Conservation (phyloP, 2,888 invertebrate genomes). For the Hanleya hanleyi region DNA sequence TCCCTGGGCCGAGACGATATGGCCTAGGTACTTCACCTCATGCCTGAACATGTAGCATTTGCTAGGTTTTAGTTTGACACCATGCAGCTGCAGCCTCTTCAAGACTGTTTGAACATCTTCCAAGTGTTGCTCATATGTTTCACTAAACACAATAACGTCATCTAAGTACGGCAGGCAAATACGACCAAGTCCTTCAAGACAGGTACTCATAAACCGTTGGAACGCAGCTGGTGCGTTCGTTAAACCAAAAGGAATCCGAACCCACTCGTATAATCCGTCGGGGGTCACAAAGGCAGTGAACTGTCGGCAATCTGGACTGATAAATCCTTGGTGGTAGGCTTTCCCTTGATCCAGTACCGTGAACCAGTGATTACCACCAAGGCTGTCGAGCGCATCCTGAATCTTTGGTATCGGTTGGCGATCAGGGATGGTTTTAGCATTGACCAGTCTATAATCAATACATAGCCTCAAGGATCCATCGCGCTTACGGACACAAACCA, state of each 20-base stretch:
- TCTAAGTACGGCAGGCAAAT: not conserved
- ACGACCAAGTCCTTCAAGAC: not conserved
- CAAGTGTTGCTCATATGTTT: not conserved
- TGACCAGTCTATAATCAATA: conserved; percentile 23
- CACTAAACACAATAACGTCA: not conserved
- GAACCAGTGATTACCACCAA: not conserved
- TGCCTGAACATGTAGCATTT: not conserved
- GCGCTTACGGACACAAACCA: not conserved
- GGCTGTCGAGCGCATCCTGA: not conserved
- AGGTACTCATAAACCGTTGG: not conserved
- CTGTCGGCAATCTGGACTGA: not conserved
- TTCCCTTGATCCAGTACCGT: not conserved
- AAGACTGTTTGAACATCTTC: not conserved
- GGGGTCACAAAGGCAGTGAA: not conserved
- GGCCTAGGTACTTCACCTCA: not conserved
- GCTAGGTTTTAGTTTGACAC: not conserved
- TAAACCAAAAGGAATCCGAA: not conserved
- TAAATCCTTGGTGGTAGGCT: not conserved
- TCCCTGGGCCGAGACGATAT: not conserved
- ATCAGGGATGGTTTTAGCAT: not conserved
- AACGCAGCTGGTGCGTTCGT: not conserved
- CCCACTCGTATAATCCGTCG: not conserved
- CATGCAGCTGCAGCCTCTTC: not conserved
- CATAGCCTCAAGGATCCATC: conserved; percentile 27
- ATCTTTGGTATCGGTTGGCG: not conserved